phyloP scores from a whole-genome alignment of 2,888 invertebrate genomes.

The Xanthorhoe spadicearia region DNA sequence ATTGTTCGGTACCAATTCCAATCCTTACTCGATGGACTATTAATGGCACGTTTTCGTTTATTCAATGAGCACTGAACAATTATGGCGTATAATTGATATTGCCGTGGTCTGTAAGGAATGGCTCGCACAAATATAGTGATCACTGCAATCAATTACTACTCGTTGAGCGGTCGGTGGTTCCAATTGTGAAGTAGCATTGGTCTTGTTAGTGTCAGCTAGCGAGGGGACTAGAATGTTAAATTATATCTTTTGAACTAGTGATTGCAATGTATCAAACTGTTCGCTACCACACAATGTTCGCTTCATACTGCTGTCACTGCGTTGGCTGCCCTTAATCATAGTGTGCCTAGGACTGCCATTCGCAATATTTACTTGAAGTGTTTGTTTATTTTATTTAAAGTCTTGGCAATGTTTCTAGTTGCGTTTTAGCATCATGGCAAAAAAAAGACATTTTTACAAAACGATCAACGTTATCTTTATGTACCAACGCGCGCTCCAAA shows the following conservation, averaged over 20 bases:
- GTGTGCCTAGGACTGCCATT: background rate
- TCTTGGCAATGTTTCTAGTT: too few relatives aligned
- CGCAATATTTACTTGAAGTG: background rate
- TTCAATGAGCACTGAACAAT: slow-evolving; percentile 48
- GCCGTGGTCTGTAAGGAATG: slow-evolving; percentile 61
- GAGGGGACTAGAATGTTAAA: slow-evolving; percentile 20
- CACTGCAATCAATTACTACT: slow-evolving; percentile 76
- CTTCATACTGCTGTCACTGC: background rate
- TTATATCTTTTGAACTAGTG: slow-evolving; percentile 22
- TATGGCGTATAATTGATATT: slow-evolving; percentile 55
- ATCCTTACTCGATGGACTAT: slow-evolving; percentile 13
- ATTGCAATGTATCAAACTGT: slow-evolving; percentile 28
- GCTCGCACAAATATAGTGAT: slow-evolving; percentile 64
- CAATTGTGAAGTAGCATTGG: slow-evolving; percentile 75
- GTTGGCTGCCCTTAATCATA: background rate
- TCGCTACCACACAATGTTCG: slow-evolving; percentile 9
- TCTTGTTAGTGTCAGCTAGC: slow-evolving; percentile 45
- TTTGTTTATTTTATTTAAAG: background rate
- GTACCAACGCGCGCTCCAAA: background rate
- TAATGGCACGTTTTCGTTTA: slow-evolving; percentile 50
- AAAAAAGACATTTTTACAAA: background rate
- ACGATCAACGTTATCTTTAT: background rate
- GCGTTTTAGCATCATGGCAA: too few relatives aligned
- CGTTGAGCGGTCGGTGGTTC: slow-evolving; percentile 72
- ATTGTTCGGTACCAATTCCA: background rate